Base-by-base conservation (phyloP, 2,888 invertebrate species). In the Drosophila multiciliata region DNA sequence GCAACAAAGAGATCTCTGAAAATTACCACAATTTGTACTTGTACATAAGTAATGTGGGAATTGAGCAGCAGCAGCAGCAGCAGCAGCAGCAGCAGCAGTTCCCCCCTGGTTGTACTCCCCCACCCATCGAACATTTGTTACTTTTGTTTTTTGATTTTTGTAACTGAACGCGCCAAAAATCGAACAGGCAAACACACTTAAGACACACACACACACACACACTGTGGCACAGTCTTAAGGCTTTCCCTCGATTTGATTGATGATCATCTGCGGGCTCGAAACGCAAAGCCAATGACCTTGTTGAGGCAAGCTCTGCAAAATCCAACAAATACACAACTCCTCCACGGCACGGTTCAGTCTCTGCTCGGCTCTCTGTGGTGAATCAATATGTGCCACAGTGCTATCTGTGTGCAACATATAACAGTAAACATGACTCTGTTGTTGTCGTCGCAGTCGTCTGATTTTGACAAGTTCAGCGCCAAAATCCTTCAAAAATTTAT, bases 401-500 rank as follows among this genome's bases (percentile, higher is more conserved):
- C 26, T 15, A 26, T 40, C 58, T 65, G 61, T 63, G 48, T 42
- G 64, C 61, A 38, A 36, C 45, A 45, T 35, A 76, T 66, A 68
- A 75, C 70, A 66, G 76, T 67, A 70, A 75, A 66, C 77, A 78
- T 49, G 66, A 29, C 81, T 58, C 60, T 50, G 58, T 52, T 75
- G 65, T 32, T 50, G 64, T 59, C 73, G 66, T 23, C 62, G 64
- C 60, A 64, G 63, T 67, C 66, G 87, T 82, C 91, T 91, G 92
- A 89, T 92, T 92, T 91, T 92, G 92, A 92, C 92, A 92, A 91
- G 91, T 91, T 91, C 91, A 92, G 92, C 92, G 91, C 87, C 90
- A 78, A 91, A 92, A 92, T 92, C 91, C 91, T 91, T 91, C 91
- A 91, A 90, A 91, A 90, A 90, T 87, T 82, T 91, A 90, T 90